Percentiles rank a stretch among this genome's conserved stretches.
phyloP scores from a whole-genome alignment of 2,113 vertebrate genomes.

The Meleagris gallopavo region DNA sequence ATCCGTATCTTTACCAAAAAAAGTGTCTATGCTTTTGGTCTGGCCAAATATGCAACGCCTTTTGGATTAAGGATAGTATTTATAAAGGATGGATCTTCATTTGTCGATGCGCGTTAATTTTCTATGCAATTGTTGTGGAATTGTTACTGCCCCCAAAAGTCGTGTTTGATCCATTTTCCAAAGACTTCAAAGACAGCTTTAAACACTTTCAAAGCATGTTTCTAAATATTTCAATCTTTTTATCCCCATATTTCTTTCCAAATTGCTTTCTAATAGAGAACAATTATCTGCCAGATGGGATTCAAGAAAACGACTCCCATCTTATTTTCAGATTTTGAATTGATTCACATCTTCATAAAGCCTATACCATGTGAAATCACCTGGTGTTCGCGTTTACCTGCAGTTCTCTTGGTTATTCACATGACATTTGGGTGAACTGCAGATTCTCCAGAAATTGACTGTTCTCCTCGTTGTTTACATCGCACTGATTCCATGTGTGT shows the following conservation, averaged over 20 bases:
- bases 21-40: slow-evolving; percentile 71
- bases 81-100: slow-evolving; percentile 72
- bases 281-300: slow-evolving; percentile 14
- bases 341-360: not conserved
- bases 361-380: slow-evolving; percentile 8
- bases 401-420: not conserved
- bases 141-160: slow-evolving; percentile 19
- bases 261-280: slow-evolving; percentile 30
- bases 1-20: slow-evolving; percentile 75
- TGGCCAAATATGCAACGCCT: slow-evolving; percentile 73
- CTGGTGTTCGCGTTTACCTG: not conserved
- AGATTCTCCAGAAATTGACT: not conserved
- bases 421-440: not conserved
- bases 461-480: not conserved
- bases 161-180: slow-evolving; percentile 52
- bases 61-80: slow-evolving; percentile 73
- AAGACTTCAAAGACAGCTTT: slow-evolving; percentile 48
- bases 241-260: slow-evolving; percentile 1
- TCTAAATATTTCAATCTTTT: slow-evolving; percentile 51
- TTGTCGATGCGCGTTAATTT: slow-evolving; percentile 58
- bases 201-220: slow-evolving; percentile 20
- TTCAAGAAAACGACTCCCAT: not conserved
- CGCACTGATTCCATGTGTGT: not conserved
- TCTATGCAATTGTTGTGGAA: slow-evolving; percentile 62
- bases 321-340: slow-evolving; percentile 24